These are phyloP conservation scores for Rhopalosiphum padi DNA, from an alignment of 1,140 invertebrate genomes.

Conservation along the genomic window DNA sequence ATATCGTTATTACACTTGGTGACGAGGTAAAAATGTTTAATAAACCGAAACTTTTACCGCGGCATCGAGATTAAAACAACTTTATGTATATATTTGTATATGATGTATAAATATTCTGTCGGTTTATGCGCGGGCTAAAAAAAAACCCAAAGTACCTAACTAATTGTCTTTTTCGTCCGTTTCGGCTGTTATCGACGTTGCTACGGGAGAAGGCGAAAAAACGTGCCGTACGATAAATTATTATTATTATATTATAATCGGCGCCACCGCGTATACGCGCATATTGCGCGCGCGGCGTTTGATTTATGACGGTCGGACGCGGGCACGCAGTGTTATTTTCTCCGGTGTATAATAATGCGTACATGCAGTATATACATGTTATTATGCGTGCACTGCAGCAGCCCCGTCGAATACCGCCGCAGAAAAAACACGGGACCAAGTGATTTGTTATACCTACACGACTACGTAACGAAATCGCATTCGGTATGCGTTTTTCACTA, in stretches of 20 bases:
- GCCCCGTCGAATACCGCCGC: not conserved
- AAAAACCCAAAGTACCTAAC: not conserved
- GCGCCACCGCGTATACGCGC: not conserved
- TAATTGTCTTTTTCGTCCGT: not conserved
- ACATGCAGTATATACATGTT: not conserved
- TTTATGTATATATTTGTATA: not conserved
- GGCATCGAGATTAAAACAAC: not conserved
- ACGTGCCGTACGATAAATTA: not conserved
- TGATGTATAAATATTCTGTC: not conserved
- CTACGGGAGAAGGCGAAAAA: not conserved
- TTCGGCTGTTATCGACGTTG: not conserved
- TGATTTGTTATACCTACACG: too few species aligned
- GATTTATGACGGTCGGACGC: not conserved
- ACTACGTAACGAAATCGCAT: too few species aligned
- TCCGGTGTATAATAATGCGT: not conserved
- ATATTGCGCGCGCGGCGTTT: not conserved
- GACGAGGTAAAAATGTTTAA: not conserved
- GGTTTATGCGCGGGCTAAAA: not conserved
- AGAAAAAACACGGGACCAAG: not conserved
- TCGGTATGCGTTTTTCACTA: too few species aligned
- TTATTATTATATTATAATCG: constrained; percentile 19
- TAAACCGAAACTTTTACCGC: not conserved
- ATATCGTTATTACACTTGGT: not conserved
- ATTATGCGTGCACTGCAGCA: not conserved
- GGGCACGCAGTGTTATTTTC: not conserved